Conservation (phyloP, 2,888 invertebrate species). For the Geotrupes spiniger region DNA sequence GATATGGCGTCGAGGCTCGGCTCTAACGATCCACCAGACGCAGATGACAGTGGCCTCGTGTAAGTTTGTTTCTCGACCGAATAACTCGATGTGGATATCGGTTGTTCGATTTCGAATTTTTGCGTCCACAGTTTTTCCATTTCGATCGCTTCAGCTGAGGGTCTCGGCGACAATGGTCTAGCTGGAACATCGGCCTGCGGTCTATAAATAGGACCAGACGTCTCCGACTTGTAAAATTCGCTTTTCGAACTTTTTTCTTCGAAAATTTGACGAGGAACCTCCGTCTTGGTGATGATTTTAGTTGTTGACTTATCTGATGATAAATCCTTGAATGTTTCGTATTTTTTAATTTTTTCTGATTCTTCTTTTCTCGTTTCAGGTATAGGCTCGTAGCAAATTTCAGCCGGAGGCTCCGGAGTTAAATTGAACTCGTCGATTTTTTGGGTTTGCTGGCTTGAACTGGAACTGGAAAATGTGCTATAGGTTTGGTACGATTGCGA, state of each 20-base stretch:
- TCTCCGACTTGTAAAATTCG: slow-evolving; percentile 31
- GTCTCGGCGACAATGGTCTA: slow-evolving; percentile 53
- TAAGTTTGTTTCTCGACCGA: slow-evolving; percentile 33
- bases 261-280: slow-evolving; percentile 14
- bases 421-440: slow-evolving; percentile 54
- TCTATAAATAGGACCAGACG: slow-evolving; percentile 29
- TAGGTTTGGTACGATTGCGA: slow-evolving; percentile 29
- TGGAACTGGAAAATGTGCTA: slow-evolving; percentile 31
- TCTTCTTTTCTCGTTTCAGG: slow-evolving; percentile 49
- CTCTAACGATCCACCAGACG: slow-evolving; percentile 45
- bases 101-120: slow-evolving; percentile 34
- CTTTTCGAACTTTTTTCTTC: slow-evolving; percentile 25
- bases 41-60: slow-evolving; percentile 42
- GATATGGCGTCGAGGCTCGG: slow-evolving; percentile 54
- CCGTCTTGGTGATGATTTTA: slow-evolving; percentile 52
- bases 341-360: slow-evolving; percentile 58
- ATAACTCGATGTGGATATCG: slow-evolving; percentile 23
- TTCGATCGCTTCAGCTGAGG: slow-evolving; percentile 62
- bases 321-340: slow-evolving; percentile 56
- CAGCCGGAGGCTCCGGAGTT: slow-evolving; percentile 68
- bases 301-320: slow-evolving; percentile 52
- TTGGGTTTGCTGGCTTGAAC: slow-evolving; percentile 25
- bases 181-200: slow-evolving; percentile 42
- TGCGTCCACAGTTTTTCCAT: slow-evolving; percentile 68
- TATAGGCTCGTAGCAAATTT: slow-evolving; percentile 63